Evolutionary conservation across 2,797 vertebrate genomes (phyloP).

Genomic region (Xenopus petersii): DNA sequence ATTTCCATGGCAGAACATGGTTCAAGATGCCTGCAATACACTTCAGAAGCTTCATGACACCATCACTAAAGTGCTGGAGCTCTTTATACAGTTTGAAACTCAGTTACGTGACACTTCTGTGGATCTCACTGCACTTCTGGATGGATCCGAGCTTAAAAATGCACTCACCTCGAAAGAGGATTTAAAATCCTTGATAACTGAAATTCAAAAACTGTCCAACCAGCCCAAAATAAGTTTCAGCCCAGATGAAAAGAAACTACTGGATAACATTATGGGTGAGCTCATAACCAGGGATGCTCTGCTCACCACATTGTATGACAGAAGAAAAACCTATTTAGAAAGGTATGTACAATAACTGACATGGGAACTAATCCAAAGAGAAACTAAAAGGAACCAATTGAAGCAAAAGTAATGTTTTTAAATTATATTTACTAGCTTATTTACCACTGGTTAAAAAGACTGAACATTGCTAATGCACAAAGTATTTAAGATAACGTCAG

Average conservation of each 20-base stretch:
- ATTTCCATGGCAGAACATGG: constrained; percentile 61
- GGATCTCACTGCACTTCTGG: constrained; percentile 58
- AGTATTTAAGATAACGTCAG: too few species aligned
- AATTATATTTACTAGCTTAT: too few species aligned
- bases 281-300: constrained; percentile 67
- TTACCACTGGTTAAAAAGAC: too few species aligned
- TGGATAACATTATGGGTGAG: constrained; percentile 64
- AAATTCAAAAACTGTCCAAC: constrained; percentile 62
- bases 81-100: constrained; percentile 63
- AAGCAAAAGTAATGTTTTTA: too few species aligned
- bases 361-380: too few species aligned
- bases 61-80: constrained; percentile 53
- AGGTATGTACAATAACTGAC: constrained; percentile 50
- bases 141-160: constrained; percentile 12
- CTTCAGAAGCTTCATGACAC: constrained; percentile 62
- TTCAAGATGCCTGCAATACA: constrained; percentile 62
- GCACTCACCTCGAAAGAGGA: constrained; percentile 57
- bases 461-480: too few species aligned
- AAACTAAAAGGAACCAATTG: too few species aligned
- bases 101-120: constrained; percentile 55
- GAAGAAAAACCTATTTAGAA: constrained; percentile 47
- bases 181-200: constrained; percentile 63
- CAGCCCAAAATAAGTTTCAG: constrained; percentile 61
- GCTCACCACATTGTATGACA: constrained; percentile 65
- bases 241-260: constrained; percentile 60